A percentile compares a stretch with the other conserved stretches of the same genome.
Evolutionary conservation across 2,797 vertebrate species (phyloP).

Genomic region (Enteromius fasciolatus): DNA sequence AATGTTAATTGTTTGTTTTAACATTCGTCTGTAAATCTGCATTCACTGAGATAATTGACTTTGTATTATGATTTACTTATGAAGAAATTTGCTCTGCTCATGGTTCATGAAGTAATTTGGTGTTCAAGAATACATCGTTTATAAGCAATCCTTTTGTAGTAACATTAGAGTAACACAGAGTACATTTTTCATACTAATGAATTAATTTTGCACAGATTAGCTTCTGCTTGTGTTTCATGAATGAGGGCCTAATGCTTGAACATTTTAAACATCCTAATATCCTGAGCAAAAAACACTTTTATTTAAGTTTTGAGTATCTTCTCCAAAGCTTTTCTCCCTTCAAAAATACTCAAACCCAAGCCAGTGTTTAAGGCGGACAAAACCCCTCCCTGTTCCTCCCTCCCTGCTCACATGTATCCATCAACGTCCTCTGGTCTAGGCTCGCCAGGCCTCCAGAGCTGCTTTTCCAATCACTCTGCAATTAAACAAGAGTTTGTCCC

Average conservation of each 20-base stretch:
- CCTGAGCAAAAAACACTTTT: constrained; percentile 1
- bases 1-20: background rate
- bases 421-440: constrained; percentile 71
- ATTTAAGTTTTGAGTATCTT: background rate
- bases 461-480: constrained; percentile 74
- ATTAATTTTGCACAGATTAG: background rate
- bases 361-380: constrained; percentile 36
- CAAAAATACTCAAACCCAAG: constrained; percentile 26
- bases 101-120: background rate
- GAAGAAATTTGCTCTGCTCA: background rate
- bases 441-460: constrained; percentile 69
- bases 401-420: constrained; percentile 69
- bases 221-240: background rate
- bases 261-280: background rate
- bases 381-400: constrained; percentile 44
- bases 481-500: constrained; percentile 73
- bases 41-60: background rate
- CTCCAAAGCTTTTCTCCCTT: constrained; percentile 11
- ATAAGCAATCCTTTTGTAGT: background rate
- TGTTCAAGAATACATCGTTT: background rate
- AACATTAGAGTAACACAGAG: too few relatives aligned
- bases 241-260: background rate
- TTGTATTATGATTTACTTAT: background rate
- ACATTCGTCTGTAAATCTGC: background rate
- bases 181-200: background rate